A percentile compares a stretch with the other conserved stretches of the same genome.
Evolutionary conservation across 2,797 vertebrate genomes (phyloP).

Genomic region (Pipistrellus nathusii): DNA sequence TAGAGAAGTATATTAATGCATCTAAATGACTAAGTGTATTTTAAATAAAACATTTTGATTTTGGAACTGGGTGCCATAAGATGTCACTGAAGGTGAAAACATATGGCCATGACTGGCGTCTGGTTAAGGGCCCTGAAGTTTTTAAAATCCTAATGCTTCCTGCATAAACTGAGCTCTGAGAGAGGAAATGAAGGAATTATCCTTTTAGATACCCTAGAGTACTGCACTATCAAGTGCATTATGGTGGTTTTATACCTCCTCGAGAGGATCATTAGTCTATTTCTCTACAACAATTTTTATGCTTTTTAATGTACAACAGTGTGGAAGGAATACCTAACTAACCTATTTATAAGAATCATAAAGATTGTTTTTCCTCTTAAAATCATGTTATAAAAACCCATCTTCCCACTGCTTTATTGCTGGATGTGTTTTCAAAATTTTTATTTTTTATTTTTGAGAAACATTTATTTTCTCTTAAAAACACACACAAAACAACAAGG

Average conservation of each 20-base stretch:
- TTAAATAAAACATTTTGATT: constrained; percentile 52
- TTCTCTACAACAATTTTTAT: constrained; percentile 61
- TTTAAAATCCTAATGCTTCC: constrained; percentile 43
- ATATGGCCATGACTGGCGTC: neutral
- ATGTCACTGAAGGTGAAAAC: neutral
- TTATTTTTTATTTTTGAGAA: constrained; percentile 48
- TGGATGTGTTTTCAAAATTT: constrained; percentile 58
- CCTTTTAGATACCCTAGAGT: neutral
- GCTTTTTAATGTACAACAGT: constrained; percentile 58
- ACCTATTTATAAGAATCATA: constrained; percentile 67
- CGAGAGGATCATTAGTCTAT: constrained; percentile 40
- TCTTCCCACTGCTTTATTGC: constrained; percentile 53
- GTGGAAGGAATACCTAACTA: constrained; percentile 70
- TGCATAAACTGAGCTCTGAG: constrained; percentile 2
- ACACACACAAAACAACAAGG: neutral
- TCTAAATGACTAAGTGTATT: constrained; percentile 18
- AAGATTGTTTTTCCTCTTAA: constrained; percentile 67
- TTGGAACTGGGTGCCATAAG: neutral
- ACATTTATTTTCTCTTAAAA: constrained; percentile 61
- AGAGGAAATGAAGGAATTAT: constrained; percentile 31
- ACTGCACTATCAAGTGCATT: neutral
- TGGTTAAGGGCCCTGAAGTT: neutral
- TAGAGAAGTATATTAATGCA: neutral
- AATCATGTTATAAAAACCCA: constrained; percentile 68
- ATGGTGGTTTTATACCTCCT: constrained; percentile 51